These are phyloP conservation scores for Mycalesis mineus DNA, from an alignment of 2,888 invertebrate genomes.

Conservation along the genomic window DNA sequence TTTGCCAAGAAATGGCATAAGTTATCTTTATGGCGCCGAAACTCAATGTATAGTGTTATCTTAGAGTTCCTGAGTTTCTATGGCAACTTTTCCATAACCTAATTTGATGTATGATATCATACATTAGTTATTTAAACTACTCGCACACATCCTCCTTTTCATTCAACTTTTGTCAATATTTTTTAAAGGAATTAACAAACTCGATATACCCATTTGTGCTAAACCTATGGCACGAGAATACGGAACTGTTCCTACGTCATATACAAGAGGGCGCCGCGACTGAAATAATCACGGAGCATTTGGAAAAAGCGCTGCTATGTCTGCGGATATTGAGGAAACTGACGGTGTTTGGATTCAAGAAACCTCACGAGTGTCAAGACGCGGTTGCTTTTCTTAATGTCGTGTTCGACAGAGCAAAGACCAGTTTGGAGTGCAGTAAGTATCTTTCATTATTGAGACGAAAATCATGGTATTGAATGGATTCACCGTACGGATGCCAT, in stretches of 20 bases:
- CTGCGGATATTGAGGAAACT: constrained; percentile 90
- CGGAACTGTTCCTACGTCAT: constrained; percentile 81
- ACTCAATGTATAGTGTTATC: too few relatives aligned
- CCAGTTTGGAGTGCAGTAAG: constrained; percentile 89
- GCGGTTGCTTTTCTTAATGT: constrained; percentile 88
- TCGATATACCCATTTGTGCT: constrained; percentile 86
- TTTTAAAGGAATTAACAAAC: constrained; percentile 83
- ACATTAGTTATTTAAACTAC: too few relatives aligned
- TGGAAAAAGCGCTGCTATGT: constrained; percentile 89
- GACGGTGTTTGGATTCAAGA: constrained; percentile 88
- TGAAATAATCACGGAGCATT: constrained; percentile 80
- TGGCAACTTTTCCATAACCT: too few relatives aligned
- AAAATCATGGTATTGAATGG: too few relatives aligned
- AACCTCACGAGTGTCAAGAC: constrained; percentile 85
- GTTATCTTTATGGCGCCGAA: too few relatives aligned
- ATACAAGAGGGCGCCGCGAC: constrained; percentile 79
- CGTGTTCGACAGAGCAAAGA: constrained; percentile 86
- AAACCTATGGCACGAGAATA: constrained; percentile 88
- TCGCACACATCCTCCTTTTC: background rate
- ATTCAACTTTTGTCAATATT: background rate
- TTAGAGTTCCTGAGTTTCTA: too few relatives aligned
- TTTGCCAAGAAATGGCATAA: too few relatives aligned
- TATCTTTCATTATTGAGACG: constrained; percentile 45
- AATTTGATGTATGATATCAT: too few relatives aligned
- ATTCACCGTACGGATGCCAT: too few relatives aligned